Percentiles rank a stretch among this genome's conserved stretches.
Conservation (phyloP, 2,113 vertebrate genomes). For the Oryzias curvinotus region DNA sequence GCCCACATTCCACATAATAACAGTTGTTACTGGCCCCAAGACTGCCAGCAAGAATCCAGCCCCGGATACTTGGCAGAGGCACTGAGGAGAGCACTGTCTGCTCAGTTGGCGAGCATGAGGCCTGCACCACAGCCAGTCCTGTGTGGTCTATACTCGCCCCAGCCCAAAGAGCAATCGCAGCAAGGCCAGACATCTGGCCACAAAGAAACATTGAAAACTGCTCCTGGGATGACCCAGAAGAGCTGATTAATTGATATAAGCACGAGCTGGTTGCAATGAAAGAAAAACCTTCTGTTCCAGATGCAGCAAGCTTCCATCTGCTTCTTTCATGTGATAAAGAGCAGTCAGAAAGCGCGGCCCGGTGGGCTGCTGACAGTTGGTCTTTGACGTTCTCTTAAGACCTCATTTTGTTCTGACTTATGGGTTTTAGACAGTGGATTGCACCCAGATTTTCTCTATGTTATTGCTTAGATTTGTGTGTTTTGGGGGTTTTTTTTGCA, state of each 20-base stretch:
- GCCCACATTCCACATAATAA: constrained; percentile 75
- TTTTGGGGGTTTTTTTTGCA: too few species aligned
- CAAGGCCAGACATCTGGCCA: constrained; percentile 57
- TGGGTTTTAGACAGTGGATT: constrained; percentile 27
- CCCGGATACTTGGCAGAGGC: constrained; percentile 63
- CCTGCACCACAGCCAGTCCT: constrained; percentile 58
- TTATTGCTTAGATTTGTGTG: too few species aligned
- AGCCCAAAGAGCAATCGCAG: constrained; percentile 54
- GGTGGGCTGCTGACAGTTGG: constrained; percentile 41
- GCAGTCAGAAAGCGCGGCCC: constrained; percentile 12
- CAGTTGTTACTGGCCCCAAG: constrained; percentile 71
- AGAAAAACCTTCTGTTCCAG: constrained; percentile 38
- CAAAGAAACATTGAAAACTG: constrained; percentile 48
- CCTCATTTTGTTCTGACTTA: constrained; percentile 52
- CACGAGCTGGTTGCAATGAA: constrained; percentile 51
- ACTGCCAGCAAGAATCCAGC: constrained; percentile 60
- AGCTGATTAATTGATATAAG: constrained; percentile 62
- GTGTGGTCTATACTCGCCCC: constrained; percentile 71
- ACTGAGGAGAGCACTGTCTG: constrained; percentile 53
- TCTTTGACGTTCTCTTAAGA: constrained; percentile 35
- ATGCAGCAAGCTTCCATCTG: constrained; percentile 19
- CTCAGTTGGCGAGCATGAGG: constrained; percentile 45
- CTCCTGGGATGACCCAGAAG: constrained; percentile 38
- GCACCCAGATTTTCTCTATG: constrained; percentile 2
- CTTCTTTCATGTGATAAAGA: constrained; percentile 46